A percentile compares a stretch with the other conserved stretches of the same genome.
Conservation (phyloP, 2,113 vertebrate species). For the Amblyopsis rosae region DNA sequence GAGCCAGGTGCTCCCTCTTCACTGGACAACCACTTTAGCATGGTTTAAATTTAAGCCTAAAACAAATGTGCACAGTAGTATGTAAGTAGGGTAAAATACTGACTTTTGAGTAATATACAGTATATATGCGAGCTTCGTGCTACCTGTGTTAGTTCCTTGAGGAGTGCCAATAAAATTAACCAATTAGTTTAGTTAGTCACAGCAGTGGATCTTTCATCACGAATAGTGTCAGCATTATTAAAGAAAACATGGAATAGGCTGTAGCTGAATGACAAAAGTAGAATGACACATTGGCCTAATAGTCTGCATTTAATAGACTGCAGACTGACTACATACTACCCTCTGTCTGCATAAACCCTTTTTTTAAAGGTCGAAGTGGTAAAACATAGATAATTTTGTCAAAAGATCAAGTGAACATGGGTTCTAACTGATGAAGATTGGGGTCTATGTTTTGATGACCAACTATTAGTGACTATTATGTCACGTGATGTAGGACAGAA, state of each 20-base stretch:
- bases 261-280: not conserved
- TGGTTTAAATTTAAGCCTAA: constrained; percentile 60
- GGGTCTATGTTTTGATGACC: no score
- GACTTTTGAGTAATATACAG: no score
- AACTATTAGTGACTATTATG: not conserved
- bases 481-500: constrained; percentile 21
- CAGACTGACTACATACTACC: no score
- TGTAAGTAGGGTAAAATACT: no score
- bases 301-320: not conserved
- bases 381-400: no score
- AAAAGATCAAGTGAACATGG: no score
- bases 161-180: constrained; percentile 14
- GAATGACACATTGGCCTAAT: no score
- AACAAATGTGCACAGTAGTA: not conserved
- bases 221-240: not conserved
- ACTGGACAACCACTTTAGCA: constrained; percentile 85
- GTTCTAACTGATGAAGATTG: no score
- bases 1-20: constrained; percentile 75
- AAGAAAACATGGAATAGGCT: not conserved
- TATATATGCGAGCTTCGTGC: not conserved
- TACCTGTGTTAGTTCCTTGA: accelerated
- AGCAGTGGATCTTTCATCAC: not conserved
- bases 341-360: no score
- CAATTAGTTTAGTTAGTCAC: not conserved
- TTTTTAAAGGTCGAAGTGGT: no score